These are phyloP conservation scores for Dolichoris vasculosae DNA, from an alignment of 1,140 invertebrate species.

Conservation along the genomic window DNA sequence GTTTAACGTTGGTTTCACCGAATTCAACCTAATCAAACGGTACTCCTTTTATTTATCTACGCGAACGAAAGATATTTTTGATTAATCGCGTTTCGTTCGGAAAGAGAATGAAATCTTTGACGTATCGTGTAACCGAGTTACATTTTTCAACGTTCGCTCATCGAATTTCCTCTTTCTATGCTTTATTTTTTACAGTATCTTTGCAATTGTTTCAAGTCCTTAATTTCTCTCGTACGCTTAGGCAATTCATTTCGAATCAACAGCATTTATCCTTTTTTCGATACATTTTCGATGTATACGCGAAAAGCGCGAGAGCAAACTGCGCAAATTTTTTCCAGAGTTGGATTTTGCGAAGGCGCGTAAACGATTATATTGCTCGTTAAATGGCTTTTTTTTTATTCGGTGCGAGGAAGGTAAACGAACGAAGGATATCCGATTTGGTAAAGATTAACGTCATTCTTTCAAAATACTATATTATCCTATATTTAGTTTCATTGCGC, in stretches of 20 bases:
- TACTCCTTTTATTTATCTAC: not conserved
- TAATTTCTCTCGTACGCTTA: not conserved
- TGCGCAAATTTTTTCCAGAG: not conserved
- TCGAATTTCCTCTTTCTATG: not conserved
- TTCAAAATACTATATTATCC: not conserved
- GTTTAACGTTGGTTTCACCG: not conserved
- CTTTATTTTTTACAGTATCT: not conserved
- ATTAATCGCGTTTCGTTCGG: not conserved
- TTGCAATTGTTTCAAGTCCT: not conserved
- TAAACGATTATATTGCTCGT: not conserved
- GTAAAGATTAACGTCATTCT: not conserved
- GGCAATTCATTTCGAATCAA: not conserved
- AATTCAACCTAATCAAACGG: not conserved
- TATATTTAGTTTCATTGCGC: not conserved
- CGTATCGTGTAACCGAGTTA: not conserved
- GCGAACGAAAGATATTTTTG: not conserved
- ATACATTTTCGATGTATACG: not conserved
- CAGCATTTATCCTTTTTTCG: not conserved
- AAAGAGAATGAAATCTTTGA: not conserved
- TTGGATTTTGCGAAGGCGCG: not conserved
- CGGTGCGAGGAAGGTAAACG: conserved; percentile 1
- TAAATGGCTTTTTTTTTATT: conserved; percentile 17
- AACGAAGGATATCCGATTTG: not conserved
- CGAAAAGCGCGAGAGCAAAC: not conserved
- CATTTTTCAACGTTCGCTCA: not conserved